Base-by-base conservation (phyloP, 2,113 vertebrate species). In the Cheilinus undulatus region DNA sequence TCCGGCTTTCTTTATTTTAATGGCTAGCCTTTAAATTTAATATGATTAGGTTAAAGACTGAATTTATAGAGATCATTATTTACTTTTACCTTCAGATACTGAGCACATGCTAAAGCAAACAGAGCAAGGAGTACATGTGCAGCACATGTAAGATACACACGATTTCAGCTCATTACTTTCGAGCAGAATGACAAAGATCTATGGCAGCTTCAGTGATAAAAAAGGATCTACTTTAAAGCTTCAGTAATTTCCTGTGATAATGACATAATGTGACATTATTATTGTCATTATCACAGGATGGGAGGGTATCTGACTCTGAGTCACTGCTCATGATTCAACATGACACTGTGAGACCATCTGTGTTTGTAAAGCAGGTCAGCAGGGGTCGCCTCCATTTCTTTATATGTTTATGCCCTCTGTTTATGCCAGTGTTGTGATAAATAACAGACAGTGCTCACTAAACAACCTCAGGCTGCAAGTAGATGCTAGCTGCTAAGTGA, bases 261-360 rank as follows among this genome's bases (percentile, higher is more conserved):
- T 45, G 42, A 8, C 19, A n/a, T 20, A n/a, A 8, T n/a, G 19
- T n/a, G 17, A 9, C 15, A 1, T 27, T 43, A 15, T 65, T 22
- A 30, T 66, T n/a, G 48, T 64, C 38, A 40, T n/a, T 15, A 34
- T 50, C 38, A 23, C 20, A 15, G 38, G 48, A 60, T n/a, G 28
- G 56, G 53, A 62, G 36, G 48, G 27, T 28, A 22, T 32, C 3
- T 78, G 58, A 72, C 48, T 5, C n/a, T n/a, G 64, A 58, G 45
- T 49, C 73, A 30, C 69, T 48, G 67, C 43, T 54, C 8, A 20
- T 28, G 28, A 40, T 24, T 48, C 49, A 60, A 26, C 49, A 3
- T 14, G 48, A 71, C 48, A 56, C 75, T 80, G 83, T 53, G 84
- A 75, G 50, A 73, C 78, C 84, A 84, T 88, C 84, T 86, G 78